Evolutionary conservation across 2,888 invertebrate genomes (phyloP), one percentile per base, ranked within the genome.

Genomic region (Lochmaea capreae): DNA sequence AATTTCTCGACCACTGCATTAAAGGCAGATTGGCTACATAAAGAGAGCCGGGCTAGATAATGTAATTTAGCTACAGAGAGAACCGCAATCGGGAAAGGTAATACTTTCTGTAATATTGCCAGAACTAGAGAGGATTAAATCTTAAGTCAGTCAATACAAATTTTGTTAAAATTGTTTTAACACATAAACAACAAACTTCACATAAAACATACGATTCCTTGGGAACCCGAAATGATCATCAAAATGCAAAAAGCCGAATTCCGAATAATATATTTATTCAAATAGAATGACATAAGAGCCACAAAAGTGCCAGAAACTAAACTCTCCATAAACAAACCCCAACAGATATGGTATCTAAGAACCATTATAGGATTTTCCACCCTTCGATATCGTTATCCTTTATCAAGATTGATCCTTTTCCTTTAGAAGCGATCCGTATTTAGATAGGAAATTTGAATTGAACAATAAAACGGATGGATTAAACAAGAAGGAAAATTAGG

Each of bases 401-500:
- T 63, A 63, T 70, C 57, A 26, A 46, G 57, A 63, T 42, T 58
- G 54, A 70, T 70, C 70, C 63, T 70, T 57, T 39, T 63, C 63
- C 54, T 70, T 63, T n/a, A 57, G 22, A 63, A 57, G 46, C 57
- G 70, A 65, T 69, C 62, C 69, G 69, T 69, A 63, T 69, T 69
- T 69, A 63, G 69, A 69, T 69, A 69, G 69, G 52, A 58, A 70
- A 63, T 70, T 70, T 63, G 70, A 70, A 70, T 70, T 42, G 63
- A 70, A 70, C 57, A 70, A 70, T 70, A 70, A 70, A 54, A 57
- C 39, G 54, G 22, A 33, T 8, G 33, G 70, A 70, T 70, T 63
- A 70, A 43, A 63, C 42, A 26, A 42, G 63, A 54, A 70, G 33
- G 33, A 33, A 8, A 33, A 33, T 6, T 0, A 8, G 33, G 33